These are phyloP conservation scores for Drosophila lacteicornis DNA, from an alignment of 1,140 invertebrate species.

Conservation along the genomic window DNA sequence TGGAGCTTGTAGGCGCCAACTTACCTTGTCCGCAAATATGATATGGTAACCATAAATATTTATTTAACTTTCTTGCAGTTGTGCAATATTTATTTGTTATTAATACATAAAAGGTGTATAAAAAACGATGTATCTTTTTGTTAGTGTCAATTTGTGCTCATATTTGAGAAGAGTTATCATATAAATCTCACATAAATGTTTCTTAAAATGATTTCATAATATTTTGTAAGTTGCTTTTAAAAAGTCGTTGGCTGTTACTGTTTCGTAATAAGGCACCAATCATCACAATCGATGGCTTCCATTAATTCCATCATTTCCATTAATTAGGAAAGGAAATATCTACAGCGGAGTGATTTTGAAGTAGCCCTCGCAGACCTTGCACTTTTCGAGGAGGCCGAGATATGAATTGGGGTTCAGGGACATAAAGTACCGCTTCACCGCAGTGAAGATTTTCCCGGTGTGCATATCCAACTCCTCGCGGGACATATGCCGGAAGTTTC, in stretches of 20 bases:
- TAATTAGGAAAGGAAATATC: slow-evolving; percentile 4
- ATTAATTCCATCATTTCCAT: background rate
- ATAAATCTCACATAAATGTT: background rate
- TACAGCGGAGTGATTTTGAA: slow-evolving; percentile 39
- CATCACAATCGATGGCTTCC: background rate
- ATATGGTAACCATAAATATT: too few relatives aligned
- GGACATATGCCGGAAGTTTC: background rate
- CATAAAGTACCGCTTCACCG: slow-evolving; percentile 39
- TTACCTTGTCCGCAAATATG: too few relatives aligned
- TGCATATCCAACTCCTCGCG: background rate
- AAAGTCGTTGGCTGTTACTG: background rate
- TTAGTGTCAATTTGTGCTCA: slow-evolving; percentile 27
- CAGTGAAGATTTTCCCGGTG: slow-evolving; percentile 12
- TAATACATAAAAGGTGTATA: background rate
- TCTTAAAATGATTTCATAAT: background rate
- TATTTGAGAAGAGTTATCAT: background rate
- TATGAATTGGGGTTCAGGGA: slow-evolving; percentile 65
- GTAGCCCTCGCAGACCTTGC: slow-evolving; percentile 43
- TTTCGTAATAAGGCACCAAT: slow-evolving; percentile 16
- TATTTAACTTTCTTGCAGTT: too few relatives aligned
- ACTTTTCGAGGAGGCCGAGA: slow-evolving; percentile 13
- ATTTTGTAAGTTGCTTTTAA: background rate
- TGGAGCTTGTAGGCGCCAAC: too few relatives aligned
- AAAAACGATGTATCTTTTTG: background rate
- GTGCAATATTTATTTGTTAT: background rate